phyloP scores from a whole-genome alignment of 2,888 invertebrate species.

The Clusia tigrina region DNA sequence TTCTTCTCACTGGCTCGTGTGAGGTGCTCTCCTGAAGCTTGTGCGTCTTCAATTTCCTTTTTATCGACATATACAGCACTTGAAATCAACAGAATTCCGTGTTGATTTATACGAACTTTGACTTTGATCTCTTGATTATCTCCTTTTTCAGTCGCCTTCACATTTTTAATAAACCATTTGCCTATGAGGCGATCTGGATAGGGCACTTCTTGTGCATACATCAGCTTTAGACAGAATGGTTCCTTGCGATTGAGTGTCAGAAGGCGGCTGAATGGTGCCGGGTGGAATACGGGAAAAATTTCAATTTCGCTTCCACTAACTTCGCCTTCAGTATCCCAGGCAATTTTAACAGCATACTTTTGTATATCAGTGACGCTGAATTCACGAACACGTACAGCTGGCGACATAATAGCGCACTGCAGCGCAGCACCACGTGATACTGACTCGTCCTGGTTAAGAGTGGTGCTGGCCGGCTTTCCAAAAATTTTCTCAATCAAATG shows the following conservation, averaged over 20 bases:
- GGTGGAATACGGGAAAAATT: slow-evolving; percentile 87
- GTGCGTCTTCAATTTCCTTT: slow-evolving; percentile 66
- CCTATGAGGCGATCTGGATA: slow-evolving; percentile 83
- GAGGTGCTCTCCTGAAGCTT: slow-evolving; percentile 45
- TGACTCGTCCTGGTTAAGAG: slow-evolving; percentile 97
- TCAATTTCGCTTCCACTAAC: slow-evolving; percentile 81
- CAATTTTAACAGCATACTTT: slow-evolving; percentile 84
- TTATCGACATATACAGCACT: slow-evolving; percentile 86
- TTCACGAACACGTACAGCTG: slow-evolving; percentile 95
- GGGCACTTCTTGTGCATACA: slow-evolving; percentile 79
- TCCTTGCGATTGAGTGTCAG: slow-evolving; percentile 90
- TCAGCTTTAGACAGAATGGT: slow-evolving; percentile 86
- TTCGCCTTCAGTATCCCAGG: slow-evolving; percentile 78
- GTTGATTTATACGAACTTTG: slow-evolving; percentile 91
- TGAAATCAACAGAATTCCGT: slow-evolving; percentile 89
- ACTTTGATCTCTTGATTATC: slow-evolving; percentile 96
- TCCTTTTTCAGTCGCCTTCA: slow-evolving; percentile 86
- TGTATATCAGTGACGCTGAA: slow-evolving; percentile 94
- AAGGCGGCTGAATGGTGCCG: slow-evolving; percentile 93
- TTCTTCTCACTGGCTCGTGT: slow-evolving; percentile 51
- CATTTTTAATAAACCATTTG: slow-evolving; percentile 81
- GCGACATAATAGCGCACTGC: slow-evolving; percentile 96
- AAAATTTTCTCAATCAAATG: slow-evolving; percentile 86
- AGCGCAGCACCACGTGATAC: slow-evolving; percentile 96
- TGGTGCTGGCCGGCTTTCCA: slow-evolving; percentile 87